A percentile compares a stretch with the other conserved stretches of the same genome.
Conservation (phyloP, 2,888 invertebrate genomes). For the Amblyjoppa proteus region DNA sequence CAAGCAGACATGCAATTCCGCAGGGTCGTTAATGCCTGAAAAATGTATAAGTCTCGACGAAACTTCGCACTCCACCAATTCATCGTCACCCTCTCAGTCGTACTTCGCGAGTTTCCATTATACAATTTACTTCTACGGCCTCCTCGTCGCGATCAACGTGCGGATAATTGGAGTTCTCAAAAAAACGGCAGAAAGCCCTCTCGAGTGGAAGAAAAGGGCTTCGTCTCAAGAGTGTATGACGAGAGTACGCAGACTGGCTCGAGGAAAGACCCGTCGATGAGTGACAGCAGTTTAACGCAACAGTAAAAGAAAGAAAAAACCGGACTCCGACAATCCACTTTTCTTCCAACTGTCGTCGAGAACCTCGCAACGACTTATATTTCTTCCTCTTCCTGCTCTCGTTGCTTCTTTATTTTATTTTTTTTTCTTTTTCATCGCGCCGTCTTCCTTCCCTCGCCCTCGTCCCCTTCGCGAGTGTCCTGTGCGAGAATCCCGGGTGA, state of each 20-base stretch:
- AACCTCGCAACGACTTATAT: conserved; percentile 41
- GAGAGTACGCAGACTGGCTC: background rate
- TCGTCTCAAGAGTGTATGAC: conserved; percentile 3
- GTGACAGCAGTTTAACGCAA: conserved; percentile 36
- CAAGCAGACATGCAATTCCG: conserved; percentile 27
- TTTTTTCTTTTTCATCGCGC: conserved; percentile 1
- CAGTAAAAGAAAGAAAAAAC: conserved; percentile 16
- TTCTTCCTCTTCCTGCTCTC: conserved; percentile 34
- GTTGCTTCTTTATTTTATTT: conserved; percentile 18
- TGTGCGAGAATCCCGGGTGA: conserved; percentile 53
- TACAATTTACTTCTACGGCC: conserved; percentile 5
- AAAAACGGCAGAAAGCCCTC: conserved; percentile 40
- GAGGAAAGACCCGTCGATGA: conserved; percentile 36
- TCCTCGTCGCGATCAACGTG: conserved; percentile 33
- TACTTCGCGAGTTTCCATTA: background rate
- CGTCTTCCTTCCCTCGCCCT: conserved; percentile 16
- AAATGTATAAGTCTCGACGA: conserved; percentile 32
- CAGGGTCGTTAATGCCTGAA: conserved; percentile 49
- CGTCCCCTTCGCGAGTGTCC: conserved; percentile 43
- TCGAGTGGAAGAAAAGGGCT: conserved; percentile 6
- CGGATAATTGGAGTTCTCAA: conserved; percentile 52
- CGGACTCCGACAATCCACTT: conserved; percentile 59
- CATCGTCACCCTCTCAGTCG: background rate
- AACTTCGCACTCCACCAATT: background rate
- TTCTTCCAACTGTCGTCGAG: conserved; percentile 64